A percentile compares a stretch with the other conserved stretches of the same genome.
Evolutionary conservation across 2,797 vertebrate species (phyloP).

Genomic region (Leptodactylus fallax): DNA sequence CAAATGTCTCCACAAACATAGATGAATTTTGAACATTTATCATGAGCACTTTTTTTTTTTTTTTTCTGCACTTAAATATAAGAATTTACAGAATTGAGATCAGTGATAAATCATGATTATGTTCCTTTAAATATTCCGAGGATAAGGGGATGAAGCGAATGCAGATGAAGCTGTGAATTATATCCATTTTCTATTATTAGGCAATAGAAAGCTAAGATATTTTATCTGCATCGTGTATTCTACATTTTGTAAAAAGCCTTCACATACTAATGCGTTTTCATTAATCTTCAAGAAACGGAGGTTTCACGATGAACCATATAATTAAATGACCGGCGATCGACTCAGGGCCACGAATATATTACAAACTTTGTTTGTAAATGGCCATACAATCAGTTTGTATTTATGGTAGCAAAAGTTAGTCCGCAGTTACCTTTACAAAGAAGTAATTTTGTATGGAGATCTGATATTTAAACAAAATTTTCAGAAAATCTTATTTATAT

Average conservation of each 20-base stretch:
- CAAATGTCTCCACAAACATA: slow-evolving; percentile 93
- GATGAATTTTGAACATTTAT: slow-evolving; percentile 88
- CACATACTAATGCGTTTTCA: slow-evolving; percentile 49
- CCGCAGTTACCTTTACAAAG: slow-evolving; percentile 51
- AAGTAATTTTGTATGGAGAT: slow-evolving; percentile 59
- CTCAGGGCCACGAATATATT: slow-evolving; percentile 38
- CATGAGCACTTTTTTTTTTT: slow-evolving; percentile 67
- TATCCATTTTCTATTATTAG: slow-evolving; percentile 62
- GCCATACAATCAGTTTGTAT: slow-evolving; percentile 47
- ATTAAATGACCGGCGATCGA: slow-evolving; percentile 66
- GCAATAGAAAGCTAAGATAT: slow-evolving; percentile 50
- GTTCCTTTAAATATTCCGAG: slow-evolving; percentile 72
- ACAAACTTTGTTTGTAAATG: slow-evolving; percentile 56
- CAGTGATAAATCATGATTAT: slow-evolving; percentile 75
- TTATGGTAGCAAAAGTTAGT: slow-evolving; percentile 45
- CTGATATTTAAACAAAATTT: slow-evolving; percentile 57
- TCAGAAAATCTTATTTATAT: slow-evolving; percentile 60
- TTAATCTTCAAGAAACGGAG: slow-evolving; percentile 60
- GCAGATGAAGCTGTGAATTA: slow-evolving; percentile 72
- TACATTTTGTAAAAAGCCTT: slow-evolving; percentile 58
- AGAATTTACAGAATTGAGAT: slow-evolving; percentile 80
- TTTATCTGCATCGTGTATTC: slow-evolving; percentile 47
- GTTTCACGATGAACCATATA: slow-evolving; percentile 68
- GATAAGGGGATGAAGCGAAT: slow-evolving; percentile 66
- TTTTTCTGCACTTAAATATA: slow-evolving; percentile 81